phyloP scores from a whole-genome alignment of 2,888 invertebrate species.

The Lasiommata megera region DNA sequence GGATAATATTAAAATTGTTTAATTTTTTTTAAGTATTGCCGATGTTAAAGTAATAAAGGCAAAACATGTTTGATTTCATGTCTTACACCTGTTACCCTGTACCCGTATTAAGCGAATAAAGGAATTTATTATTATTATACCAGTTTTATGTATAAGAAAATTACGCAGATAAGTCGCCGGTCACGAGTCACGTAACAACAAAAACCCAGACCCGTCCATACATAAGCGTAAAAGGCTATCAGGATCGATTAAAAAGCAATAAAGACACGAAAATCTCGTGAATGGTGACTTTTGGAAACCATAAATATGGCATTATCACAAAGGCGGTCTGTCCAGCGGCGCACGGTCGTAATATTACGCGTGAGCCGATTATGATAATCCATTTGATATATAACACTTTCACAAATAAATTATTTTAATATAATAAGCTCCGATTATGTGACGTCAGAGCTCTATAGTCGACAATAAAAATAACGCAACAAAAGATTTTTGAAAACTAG shows the following conservation, averaged over 20 bases:
- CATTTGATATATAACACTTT: conserved; percentile 3
- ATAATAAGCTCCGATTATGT: background rate
- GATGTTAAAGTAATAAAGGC: too few species aligned
- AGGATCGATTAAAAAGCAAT: conserved; percentile 16
- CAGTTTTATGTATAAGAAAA: too few species aligned
- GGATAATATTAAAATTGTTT: too few species aligned
- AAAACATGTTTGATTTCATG: too few species aligned
- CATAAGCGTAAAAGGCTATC: conserved; percentile 5
- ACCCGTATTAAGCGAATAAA: too few species aligned
- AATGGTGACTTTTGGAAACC: conserved; percentile 16
- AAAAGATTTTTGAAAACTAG: background rate
- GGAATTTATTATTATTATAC: too few species aligned
- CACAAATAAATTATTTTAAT: conserved; percentile 1
- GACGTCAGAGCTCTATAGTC: background rate
- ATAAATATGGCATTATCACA: conserved; percentile 20
- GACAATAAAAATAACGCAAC: background rate
- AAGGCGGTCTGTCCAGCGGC: background rate
- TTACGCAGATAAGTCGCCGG: background rate
- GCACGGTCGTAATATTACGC: background rate
- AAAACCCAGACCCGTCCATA: background rate
- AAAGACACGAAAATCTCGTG: conserved; percentile 15
- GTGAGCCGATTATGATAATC: conserved; percentile 12
- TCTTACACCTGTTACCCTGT: too few species aligned
- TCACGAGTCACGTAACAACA: background rate
- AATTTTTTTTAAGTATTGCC: too few species aligned